Base-by-base conservation (phyloP, 1,140 invertebrate species). In the Lamellibrachia luymesi region DNA sequence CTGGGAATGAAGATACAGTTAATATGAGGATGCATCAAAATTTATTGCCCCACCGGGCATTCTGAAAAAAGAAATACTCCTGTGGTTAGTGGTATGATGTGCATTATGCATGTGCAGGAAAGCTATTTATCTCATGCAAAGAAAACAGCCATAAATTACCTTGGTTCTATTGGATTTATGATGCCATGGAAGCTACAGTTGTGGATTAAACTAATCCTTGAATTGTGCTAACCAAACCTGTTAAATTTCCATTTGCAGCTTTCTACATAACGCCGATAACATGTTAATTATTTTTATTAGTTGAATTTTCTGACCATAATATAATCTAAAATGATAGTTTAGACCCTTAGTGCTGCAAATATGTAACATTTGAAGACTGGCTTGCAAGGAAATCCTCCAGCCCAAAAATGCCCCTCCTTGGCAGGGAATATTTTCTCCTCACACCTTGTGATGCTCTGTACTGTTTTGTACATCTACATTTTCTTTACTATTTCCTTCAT, bases 121-220 rank as follows among this genome's bases (percentile, higher is more conserved):
- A 80, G 64, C 64, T 80, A 80, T 80, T 80, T 80, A 80, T 80
- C 64, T 17, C 64, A 22, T 4, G 64, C 25, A 80, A 80, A 80
- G 64, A 80, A 80, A 80, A 80, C 64, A 80, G 64, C 64, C 64
- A 80, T 80, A 80, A 80, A 80, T 80, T 80, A 80, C 64, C 64
- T 80, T 10, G 64, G 64, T 22, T 80, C 64, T 22, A 80, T 22
- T 80, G 64, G 64, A 22, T 80, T 80, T 80, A 80, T 80, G 5
- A 80, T 80, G 64, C 25, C 64, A 22, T 17, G 64, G 64, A 80
- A 80, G 64, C 25, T 22, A 80, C 7, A 80, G 64, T 80, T 80
- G 25, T 80, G 4, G 5, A 80, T 80, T 80, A 17, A 80, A 80
- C 2, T 80, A 22, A 80, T 80, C 25, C 64, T 1, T 22, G 17